Conservation (phyloP, 1,140 invertebrate species). For the Hydropsyche tenuis region DNA sequence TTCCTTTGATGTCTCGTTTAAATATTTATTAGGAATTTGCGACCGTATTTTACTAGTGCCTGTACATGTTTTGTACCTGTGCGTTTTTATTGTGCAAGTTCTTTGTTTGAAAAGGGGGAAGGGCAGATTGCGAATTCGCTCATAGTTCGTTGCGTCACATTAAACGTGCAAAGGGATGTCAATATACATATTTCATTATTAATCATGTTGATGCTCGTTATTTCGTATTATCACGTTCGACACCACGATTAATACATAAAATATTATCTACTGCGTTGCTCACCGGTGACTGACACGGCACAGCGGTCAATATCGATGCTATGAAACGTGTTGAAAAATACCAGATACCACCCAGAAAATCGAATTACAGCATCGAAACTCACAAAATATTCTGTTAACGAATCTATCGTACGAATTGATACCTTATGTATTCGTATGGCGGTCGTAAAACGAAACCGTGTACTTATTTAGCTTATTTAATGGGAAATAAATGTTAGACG, state of each 20-base stretch:
- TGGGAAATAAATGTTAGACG: slow-evolving; percentile 14
- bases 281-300: too few species aligned
- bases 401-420: too few species aligned
- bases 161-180: not conserved
- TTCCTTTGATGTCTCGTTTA: slow-evolving; percentile 50
- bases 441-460: slow-evolving; percentile 3
- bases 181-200: not conserved
- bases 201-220: too few species aligned
- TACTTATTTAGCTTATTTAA: slow-evolving; percentile 17
- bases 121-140: not conserved
- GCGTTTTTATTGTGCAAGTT: not conserved
- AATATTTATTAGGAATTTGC: slow-evolving; percentile 50
- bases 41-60: slow-evolving; percentile 23
- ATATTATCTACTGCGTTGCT: too few species aligned
- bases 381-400: too few species aligned
- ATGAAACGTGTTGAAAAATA: too few species aligned
- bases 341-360: not conserved
- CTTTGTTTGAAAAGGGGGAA: too few species aligned
- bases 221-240: too few species aligned
- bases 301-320: too few species aligned
- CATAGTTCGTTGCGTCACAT: not conserved
- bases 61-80: slow-evolving; percentile 41
- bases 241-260: too few species aligned
- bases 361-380: not conserved
- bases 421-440: not conserved